phyloP scores from a whole-genome alignment of 2,113 vertebrate genomes.

The Perca fluviatilis region DNA sequence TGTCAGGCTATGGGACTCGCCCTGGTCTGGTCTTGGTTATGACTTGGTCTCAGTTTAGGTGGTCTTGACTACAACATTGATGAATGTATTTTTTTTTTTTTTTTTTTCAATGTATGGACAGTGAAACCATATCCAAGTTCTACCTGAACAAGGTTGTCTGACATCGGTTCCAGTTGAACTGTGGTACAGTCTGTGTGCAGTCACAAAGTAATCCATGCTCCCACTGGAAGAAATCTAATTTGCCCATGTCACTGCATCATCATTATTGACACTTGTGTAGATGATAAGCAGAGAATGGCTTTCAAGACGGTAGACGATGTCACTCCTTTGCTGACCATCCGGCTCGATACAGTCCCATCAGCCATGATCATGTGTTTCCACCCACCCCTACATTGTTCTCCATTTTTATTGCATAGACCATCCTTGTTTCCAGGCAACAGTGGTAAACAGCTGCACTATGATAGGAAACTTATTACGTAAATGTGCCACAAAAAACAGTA shows the following conservation, averaged over 20 bases:
- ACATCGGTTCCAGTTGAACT: background rate
- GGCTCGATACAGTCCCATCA: background rate
- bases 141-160: background rate
- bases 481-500: conserved; percentile 29
- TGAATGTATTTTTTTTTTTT: background rate
- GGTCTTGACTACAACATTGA: too few species aligned
- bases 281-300: background rate
- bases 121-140: background rate
- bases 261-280: background rate
- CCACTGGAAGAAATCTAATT: conserved; percentile 5
- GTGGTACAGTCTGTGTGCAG: background rate
- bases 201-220: background rate
- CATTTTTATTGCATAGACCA: background rate
- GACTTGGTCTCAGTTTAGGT: too few species aligned
- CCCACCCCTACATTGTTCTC: background rate
- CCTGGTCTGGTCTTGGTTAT: too few species aligned
- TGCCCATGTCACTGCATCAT: background rate
- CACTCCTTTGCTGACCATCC: background rate
- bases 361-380: conserved; percentile 12
- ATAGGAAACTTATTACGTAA: conserved; percentile 39
- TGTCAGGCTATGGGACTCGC: too few species aligned
- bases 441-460: conserved; percentile 54
- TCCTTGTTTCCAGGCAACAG: conserved; percentile 19
- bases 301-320: background rate
- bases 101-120: background rate